A percentile compares a stretch with the other conserved stretches of the same genome.
phyloP scores from a whole-genome alignment of 2,888 invertebrate species.

The Belgica antarctica region DNA sequence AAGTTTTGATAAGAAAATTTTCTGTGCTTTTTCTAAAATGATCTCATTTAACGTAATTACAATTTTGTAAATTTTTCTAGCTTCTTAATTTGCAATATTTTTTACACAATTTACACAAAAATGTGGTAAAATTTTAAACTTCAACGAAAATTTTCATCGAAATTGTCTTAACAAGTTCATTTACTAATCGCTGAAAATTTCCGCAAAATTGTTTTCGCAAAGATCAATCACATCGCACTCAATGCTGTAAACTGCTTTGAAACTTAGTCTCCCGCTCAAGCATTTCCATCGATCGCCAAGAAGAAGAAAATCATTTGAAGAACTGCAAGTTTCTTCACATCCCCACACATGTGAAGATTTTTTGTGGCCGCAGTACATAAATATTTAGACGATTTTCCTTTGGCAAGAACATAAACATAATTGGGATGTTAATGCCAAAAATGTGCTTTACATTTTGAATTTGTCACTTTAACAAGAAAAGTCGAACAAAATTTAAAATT shows the following conservation, averaged over 20 bases:
- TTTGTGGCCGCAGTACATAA: slow-evolving; percentile 8
- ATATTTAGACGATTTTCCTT: slow-evolving; percentile 9
- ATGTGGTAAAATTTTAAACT: no score
- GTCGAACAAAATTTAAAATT: not conserved
- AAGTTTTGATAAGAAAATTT: slow-evolving; percentile 2
- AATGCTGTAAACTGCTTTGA: not conserved
- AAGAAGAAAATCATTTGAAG: slow-evolving; percentile 17
- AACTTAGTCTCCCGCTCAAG: not conserved
- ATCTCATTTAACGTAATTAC: not conserved
- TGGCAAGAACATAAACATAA: slow-evolving; percentile 7
- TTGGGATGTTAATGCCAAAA: not conserved
- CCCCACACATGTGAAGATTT: slow-evolving; percentile 19
- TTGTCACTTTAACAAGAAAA: not conserved
- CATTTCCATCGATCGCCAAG: not conserved
- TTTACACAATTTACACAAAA: no score
- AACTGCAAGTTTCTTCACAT: slow-evolving; percentile 24
- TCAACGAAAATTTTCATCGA: no score
- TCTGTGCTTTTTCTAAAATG: not conserved
- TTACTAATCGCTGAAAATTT: not conserved
- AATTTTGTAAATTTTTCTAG: not conserved
- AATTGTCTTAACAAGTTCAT: no score
- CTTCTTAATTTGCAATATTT: no score
- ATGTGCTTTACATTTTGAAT: no score
- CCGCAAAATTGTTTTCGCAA: not conserved
- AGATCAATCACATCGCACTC: slow-evolving; percentile 16